Evolutionary conservation across 2,888 invertebrate species (phyloP).

Genomic region (Synergus gifuensis): DNA sequence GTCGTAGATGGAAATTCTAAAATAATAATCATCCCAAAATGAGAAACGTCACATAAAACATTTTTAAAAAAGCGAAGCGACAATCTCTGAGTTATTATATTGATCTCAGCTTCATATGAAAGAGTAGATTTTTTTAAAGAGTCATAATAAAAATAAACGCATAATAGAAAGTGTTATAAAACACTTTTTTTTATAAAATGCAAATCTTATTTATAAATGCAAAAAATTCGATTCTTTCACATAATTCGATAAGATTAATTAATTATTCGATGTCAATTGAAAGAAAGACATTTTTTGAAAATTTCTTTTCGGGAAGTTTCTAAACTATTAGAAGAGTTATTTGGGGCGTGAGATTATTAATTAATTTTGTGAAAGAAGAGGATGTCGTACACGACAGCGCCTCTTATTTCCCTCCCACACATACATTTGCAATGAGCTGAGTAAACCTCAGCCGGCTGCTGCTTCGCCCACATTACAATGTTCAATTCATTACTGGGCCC

Average conservation of each 20-base stretch:
- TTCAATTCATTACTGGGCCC: slow-evolving; percentile 52
- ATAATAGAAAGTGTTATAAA: no score
- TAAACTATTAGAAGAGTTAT: neutral
- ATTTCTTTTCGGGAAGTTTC: neutral
- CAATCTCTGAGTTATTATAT: no score
- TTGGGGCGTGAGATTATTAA: slow-evolving; percentile 11
- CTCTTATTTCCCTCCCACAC: slow-evolving; percentile 17
- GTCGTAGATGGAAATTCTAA: slow-evolving; percentile 59
- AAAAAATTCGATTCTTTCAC: no score
- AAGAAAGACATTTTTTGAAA: neutral
- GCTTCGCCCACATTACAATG: slow-evolving; percentile 43
- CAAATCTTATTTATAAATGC: no score
- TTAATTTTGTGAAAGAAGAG: slow-evolving; percentile 6
- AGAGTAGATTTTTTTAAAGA: no score
- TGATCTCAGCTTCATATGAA: no score
- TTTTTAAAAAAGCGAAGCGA: no score
- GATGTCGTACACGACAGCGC: neutral
- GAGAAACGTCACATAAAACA: slow-evolving; percentile 5
- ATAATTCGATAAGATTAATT: no score
- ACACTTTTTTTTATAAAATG: no score
- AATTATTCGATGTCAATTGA: no score
- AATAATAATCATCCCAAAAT: slow-evolving; percentile 48
- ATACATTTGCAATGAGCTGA: slow-evolving; percentile 26
- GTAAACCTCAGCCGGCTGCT: slow-evolving; percentile 28
- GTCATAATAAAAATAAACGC: no score